Conservation (phyloP, 2,888 invertebrate genomes). For the Tenthredo mesomela region DNA sequence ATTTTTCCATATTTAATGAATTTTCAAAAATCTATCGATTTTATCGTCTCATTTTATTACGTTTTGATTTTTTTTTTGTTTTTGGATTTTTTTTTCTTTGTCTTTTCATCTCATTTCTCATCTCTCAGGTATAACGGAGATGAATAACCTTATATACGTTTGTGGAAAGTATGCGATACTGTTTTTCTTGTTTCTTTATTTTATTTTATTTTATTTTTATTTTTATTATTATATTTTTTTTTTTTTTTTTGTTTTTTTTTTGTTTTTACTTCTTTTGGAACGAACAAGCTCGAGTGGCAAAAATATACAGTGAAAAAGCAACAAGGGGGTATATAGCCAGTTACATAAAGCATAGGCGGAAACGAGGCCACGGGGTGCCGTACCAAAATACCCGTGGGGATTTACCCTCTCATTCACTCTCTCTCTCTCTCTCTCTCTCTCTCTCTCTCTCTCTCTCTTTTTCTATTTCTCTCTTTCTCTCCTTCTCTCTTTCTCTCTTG, state of each 20-base stretch:
- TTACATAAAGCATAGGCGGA: conserved; percentile 74
- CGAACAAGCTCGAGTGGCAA: conserved; percentile 34
- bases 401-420: conserved; percentile 16
- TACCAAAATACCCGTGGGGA: conserved; percentile 71
- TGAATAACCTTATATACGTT: background rate
- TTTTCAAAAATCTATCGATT: background rate
- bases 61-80: background rate
- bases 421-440: background rate
- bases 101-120: background rate
- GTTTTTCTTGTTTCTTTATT: background rate
- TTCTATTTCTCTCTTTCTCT: conserved; percentile 7
- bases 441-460: background rate
- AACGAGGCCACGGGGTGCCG: conserved; percentile 75
- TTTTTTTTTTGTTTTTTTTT: background rate
- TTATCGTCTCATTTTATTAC: background rate
- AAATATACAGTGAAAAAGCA: conserved; percentile 53
- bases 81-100: background rate
- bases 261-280: background rate
- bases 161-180: background rate
- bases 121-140: background rate
- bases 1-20: background rate
- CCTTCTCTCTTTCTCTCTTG: conserved; percentile 12
- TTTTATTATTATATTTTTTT: background rate
- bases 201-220: background rate
- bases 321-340: conserved; percentile 61